Evolutionary conservation across 2,797 vertebrate species (phyloP).

Genomic region (Argya squamiceps): DNA sequence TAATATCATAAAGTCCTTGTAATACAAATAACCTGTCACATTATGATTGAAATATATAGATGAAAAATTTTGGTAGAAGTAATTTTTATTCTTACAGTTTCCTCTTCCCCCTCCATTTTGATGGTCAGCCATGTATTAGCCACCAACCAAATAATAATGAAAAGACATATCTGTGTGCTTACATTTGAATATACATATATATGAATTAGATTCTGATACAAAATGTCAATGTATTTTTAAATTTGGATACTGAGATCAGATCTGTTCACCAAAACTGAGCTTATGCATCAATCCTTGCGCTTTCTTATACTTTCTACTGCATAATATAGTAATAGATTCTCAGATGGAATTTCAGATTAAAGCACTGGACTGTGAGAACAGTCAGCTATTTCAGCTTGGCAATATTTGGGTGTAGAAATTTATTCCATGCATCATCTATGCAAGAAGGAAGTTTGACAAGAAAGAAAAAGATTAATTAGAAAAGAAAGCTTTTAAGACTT

Average conservation of each 20-base stretch:
- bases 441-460: not conserved
- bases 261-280: not conserved
- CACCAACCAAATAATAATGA: not conserved
- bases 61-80: not conserved
- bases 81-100: not conserved
- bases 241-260: not conserved
- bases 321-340: not conserved
- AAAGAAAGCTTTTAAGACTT: not conserved
- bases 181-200: not conserved
- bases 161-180: not conserved
- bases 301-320: not conserved
- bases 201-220: not conserved
- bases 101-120: not conserved
- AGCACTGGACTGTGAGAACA: not conserved
- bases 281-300: not conserved
- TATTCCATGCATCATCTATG: not conserved
- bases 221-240: not conserved
- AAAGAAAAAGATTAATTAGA: not conserved
- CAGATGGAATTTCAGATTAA: not conserved
- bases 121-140: not conserved
- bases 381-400: not conserved
- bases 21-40: not conserved
- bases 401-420: not conserved
- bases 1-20: conserved; percentile 21
- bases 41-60: not conserved